phyloP scores from a whole-genome alignment of 1,140 invertebrate genomes.

The Zaprionus taronus region DNA sequence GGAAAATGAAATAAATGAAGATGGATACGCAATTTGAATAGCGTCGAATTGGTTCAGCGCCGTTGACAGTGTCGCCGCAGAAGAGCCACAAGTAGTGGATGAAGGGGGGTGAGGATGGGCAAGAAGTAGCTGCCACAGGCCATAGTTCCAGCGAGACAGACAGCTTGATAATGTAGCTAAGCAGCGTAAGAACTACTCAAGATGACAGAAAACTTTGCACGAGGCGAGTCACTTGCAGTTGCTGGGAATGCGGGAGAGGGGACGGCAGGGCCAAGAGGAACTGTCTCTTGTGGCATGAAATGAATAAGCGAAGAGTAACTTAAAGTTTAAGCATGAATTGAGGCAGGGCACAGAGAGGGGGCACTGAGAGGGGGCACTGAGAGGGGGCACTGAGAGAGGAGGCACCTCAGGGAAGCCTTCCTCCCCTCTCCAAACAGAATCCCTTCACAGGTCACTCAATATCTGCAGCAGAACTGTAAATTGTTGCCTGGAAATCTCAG shows the following conservation, averaged over 20 bases:
- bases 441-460: background rate
- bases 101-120: background rate
- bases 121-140: no score
- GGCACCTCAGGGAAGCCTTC: no score
- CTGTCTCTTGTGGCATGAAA: background rate
- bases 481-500: constrained; percentile 24
- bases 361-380: no score
- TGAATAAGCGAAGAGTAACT: background rate
- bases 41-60: constrained; percentile 70
- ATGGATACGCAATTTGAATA: constrained; percentile 82
- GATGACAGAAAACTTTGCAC: background rate
- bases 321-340: background rate
- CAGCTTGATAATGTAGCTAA: constrained; percentile 14
- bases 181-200: background rate
- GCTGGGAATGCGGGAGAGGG: background rate
- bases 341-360: background rate
- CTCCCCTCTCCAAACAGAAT: no score
- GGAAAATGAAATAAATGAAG: constrained; percentile 83
- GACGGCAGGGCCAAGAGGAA: no score
- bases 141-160: background rate
- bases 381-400: no score
- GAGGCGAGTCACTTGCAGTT: background rate
- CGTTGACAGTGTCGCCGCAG: constrained; percentile 52
- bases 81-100: background rate
- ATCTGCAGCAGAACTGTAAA: constrained; percentile 6